Evolutionary conservation across 2,888 invertebrate species (phyloP).

Genomic region (Drosophila glabriapex): DNA sequence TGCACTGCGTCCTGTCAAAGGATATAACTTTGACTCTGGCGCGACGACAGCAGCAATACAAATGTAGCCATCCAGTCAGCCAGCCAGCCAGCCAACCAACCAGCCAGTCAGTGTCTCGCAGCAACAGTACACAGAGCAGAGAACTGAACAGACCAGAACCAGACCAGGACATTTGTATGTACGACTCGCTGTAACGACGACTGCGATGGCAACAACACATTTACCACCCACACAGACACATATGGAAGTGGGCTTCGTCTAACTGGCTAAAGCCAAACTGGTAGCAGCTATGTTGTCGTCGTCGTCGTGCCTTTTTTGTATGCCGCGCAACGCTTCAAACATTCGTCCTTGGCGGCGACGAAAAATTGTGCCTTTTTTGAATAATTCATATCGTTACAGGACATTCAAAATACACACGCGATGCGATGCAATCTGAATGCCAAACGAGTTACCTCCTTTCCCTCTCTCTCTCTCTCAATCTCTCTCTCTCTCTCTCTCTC

Average conservation of each 20-base stretch:
- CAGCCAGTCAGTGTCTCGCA: slow-evolving; percentile 29
- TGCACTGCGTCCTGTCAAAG: slow-evolving; percentile 83
- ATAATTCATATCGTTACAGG: slow-evolving; percentile 85
- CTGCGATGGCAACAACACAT: slow-evolving; percentile 36
- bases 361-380: slow-evolving; percentile 83
- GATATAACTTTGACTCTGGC: slow-evolving; percentile 79
- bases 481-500: background rate
- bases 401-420: slow-evolving; percentile 84
- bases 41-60: slow-evolving; percentile 77
- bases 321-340: slow-evolving; percentile 80
- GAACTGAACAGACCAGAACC: slow-evolving; percentile 39
- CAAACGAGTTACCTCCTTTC: slow-evolving; percentile 62
- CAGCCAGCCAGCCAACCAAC: slow-evolving; percentile 34
- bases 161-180: slow-evolving; percentile 78
- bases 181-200: slow-evolving; percentile 62
- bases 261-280: slow-evolving; percentile 72
- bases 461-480: background rate
- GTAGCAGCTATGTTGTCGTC: slow-evolving; percentile 57
- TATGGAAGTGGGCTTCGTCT: slow-evolving; percentile 58
- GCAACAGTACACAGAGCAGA: slow-evolving; percentile 20
- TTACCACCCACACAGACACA: slow-evolving; percentile 22
- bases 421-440: slow-evolving; percentile 85
- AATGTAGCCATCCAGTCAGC: slow-evolving; percentile 65
- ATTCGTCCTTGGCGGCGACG: slow-evolving; percentile 84
- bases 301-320: slow-evolving; percentile 78